Evolutionary conservation across 2,113 vertebrate species (phyloP).

Genomic region (Oriolus oriolus): DNA sequence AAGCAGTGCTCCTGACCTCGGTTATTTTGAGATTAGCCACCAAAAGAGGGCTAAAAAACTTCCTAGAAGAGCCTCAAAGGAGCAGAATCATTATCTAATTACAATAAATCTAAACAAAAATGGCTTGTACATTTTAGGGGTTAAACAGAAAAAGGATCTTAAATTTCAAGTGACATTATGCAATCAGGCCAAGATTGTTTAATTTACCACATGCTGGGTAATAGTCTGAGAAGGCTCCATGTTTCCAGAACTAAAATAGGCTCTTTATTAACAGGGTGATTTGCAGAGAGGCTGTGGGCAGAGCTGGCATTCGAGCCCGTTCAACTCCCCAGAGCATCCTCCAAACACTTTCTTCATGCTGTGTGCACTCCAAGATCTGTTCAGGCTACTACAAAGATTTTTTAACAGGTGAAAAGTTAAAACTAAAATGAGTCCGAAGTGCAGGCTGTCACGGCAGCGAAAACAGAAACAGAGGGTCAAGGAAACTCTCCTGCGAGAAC

Average conservation of each 20-base stretch:
- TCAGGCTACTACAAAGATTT: background rate
- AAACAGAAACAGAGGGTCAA: background rate
- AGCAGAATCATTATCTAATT: conserved; percentile 35
- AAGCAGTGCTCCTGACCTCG: background rate
- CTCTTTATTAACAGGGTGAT: conserved; percentile 57
- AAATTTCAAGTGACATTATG: conserved; percentile 52
- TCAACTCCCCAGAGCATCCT: conserved; percentile 8
- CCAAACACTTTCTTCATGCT: background rate
- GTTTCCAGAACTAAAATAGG: conserved; percentile 47
- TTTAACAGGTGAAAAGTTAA: background rate
- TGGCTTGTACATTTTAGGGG: conserved; percentile 46
- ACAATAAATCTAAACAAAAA: conserved; percentile 56
- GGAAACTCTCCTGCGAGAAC: background rate
- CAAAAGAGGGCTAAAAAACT: background rate
- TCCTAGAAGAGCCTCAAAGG: background rate
- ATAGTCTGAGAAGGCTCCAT: conserved; percentile 29
- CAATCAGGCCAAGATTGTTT: conserved; percentile 60
- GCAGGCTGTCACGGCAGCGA: background rate
- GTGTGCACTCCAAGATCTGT: background rate
- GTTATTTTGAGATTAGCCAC: background rate
- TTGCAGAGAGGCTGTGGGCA: conserved; percentile 36
- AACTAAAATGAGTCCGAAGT: background rate
- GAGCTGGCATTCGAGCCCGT: background rate
- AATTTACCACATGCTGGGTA: conserved; percentile 65
- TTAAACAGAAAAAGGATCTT: conserved; percentile 47